Base-by-base conservation (phyloP, 2,888 invertebrate species). In the Magallana nippona region DNA sequence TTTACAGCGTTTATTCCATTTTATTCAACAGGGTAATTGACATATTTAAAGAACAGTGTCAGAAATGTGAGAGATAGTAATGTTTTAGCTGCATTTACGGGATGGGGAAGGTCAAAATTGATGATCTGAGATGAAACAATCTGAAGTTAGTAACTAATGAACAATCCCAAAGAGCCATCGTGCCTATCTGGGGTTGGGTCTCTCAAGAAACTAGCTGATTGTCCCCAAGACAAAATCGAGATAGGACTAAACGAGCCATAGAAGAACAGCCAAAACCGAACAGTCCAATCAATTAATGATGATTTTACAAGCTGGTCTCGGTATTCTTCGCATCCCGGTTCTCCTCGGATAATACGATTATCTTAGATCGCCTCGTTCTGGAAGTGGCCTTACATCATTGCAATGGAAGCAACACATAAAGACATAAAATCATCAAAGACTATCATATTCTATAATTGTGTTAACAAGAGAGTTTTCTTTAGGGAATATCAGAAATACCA, bases 351-450 rank as follows among this genome's bases (percentile, higher is more conserved):
- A 71, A 71, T 71, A 32, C 71, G 71, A 71, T 71, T 71, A 71
- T 71, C 71, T 22, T 13, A 27, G 71, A 71, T 27, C 71, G 15
- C 32, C 71, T 27, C 32, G 71, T 32, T 22, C 11, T 71, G 71
- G 32, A 27, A 71, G 27, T 27, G 32, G 22, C 11, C 27, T 27
- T 71, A 71, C 71, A 71, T 71, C 71, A 71, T 71, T n/a, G 11
- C 13, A 71, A 27, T 27, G 71, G 32, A 22, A 27, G 27, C 10
- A 22, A 71, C 71, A 32, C 27, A 71, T 60, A 19, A 60, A 60
- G 60, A 19, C 60, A 71, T 27, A 71, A 71, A 71, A 71, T 71
- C 71, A 15, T 71, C 71, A 71, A 71, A 71, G 71, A 71, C 22
- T 13, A 71, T 71, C 27, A 11, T 71, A 71, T 27, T 71, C 27